Conservation (phyloP, 2,888 invertebrate genomes). For the Galerucella pusilla region DNA sequence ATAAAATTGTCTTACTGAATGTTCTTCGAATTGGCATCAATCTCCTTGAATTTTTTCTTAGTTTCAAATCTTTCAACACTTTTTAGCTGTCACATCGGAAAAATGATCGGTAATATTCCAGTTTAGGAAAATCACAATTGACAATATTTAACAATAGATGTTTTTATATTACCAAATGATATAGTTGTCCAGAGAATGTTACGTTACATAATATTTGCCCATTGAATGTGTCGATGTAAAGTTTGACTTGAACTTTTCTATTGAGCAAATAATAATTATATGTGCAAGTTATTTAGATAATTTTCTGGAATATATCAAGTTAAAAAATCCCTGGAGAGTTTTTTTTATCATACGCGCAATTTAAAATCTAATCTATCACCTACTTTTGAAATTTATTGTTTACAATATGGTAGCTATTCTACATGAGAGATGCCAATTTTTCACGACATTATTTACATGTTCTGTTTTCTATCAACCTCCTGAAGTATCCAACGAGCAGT, state of each 20-base stretch:
- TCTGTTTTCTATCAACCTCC: neutral
- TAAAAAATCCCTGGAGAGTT: constrained; percentile 1
- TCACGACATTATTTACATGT: constrained; percentile 9
- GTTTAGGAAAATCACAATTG: no score
- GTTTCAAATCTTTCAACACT: no score
- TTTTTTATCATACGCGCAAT: constrained; percentile 6
- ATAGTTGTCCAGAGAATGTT: no score
- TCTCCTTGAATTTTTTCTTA: no score
- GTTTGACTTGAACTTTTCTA: neutral
- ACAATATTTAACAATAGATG: no score
- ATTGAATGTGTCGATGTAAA: no score
- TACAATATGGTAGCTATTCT: constrained; percentile 11
- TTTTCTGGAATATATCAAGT: constrained; percentile 1
- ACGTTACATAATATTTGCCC: no score
- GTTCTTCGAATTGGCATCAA: no score
- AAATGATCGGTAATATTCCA: no score
- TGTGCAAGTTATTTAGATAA: neutral
- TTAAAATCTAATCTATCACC: constrained; percentile 15
- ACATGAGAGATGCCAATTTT: constrained; percentile 16
- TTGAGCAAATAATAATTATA: neutral
- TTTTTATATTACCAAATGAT: no score
- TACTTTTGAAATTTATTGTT: constrained; percentile 13
- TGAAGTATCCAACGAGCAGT: neutral
- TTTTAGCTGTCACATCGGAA: no score
- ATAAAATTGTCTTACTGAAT: no score